Conservation (phyloP, 2,797 vertebrate genomes). For the Pachyuromys duprasi region DNA sequence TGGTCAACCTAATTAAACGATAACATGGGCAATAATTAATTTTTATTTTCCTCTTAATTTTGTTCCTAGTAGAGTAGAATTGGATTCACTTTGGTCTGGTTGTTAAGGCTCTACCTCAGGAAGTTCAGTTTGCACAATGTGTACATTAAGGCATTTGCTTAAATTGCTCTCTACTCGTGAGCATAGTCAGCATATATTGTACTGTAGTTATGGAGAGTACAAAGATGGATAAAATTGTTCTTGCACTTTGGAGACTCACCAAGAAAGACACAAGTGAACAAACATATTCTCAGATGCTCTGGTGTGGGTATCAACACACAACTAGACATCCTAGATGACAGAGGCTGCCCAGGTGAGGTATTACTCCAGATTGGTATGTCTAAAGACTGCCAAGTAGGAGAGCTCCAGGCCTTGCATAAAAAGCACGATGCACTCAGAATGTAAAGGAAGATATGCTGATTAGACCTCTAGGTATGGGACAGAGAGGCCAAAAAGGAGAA, state of each 20-base stretch:
- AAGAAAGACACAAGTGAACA: not conserved
- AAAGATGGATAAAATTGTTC: not conserved
- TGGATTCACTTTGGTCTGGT: not conserved
- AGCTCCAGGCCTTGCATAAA: not conserved
- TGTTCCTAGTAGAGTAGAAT: not conserved
- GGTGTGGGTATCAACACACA: not conserved
- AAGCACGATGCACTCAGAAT: not conserved
- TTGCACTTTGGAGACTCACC: not conserved
- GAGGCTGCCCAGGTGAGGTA: not conserved
- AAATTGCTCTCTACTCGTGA: not conserved
- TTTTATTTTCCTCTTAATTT: slow-evolving; percentile 58
- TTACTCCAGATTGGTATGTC: not conserved
- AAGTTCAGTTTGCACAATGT: not conserved
- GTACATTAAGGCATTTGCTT: not conserved
- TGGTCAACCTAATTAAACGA: slow-evolving; percentile 6
- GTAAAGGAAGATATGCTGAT: not conserved
- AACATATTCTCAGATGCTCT: not conserved
- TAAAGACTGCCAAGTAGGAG: not conserved
- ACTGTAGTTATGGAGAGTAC: not conserved
- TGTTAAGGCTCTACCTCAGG: slow-evolving; percentile 40
- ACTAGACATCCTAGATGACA: not conserved
- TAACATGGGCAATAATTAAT: slow-evolving; percentile 14
- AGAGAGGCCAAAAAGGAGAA: not conserved
- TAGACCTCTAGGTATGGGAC: too few species aligned
- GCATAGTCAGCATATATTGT: fast-evolving